Base-by-base conservation (phyloP, 2,797 vertebrate species). In the Pagetopsis macropterus region DNA sequence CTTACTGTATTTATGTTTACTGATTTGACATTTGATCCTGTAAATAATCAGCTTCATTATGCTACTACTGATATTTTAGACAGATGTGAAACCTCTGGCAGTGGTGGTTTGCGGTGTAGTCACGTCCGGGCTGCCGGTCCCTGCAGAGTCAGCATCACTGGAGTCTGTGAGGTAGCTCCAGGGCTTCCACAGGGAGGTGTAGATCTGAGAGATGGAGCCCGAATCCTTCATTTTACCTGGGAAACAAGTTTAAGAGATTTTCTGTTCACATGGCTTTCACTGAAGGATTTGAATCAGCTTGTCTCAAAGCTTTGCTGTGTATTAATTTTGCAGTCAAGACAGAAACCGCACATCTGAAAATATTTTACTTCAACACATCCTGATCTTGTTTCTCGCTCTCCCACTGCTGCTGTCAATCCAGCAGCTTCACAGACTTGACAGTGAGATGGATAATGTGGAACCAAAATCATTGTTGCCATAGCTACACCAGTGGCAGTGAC, bases 111-210 rank as follows among this genome's bases (percentile, higher is more conserved):
- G 68, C 65, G 88, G 85, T 52, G 87, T 81, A 46, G 84, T 83
- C 71, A 51, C 23, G 27, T 75, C 78, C 9, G 87, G 60, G 48
- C 56, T 72, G 3, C 73, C 65, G 33, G 86, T 80, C 82, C 60
- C 82, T 52, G 87, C 2, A 13, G 90, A 72, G 49, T 65, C 84
- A 19, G 84, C 82, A 48, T 87, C 78, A 11, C 73, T 85, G 7
- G 69, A 65, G 70, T 82, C 87, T 56, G 89, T 78, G 41, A 94
- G 89, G 88, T 93, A 93, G 87, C 89, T 92, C 93, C 93, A 93
- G 82, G 93, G 93, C 78, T 91, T 93, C 93, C 93, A 94, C 79
- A 91, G 84, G 65, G 93, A 93, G 37, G 81, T 84, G 84, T 92
- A 93, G 79, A 94, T 93, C 82, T 93, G 84, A 78, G 89, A 84